These are phyloP conservation scores for Melanogrammus aeglefinus DNA, from an alignment of 2,797 vertebrate species.

Conservation along the genomic window DNA sequence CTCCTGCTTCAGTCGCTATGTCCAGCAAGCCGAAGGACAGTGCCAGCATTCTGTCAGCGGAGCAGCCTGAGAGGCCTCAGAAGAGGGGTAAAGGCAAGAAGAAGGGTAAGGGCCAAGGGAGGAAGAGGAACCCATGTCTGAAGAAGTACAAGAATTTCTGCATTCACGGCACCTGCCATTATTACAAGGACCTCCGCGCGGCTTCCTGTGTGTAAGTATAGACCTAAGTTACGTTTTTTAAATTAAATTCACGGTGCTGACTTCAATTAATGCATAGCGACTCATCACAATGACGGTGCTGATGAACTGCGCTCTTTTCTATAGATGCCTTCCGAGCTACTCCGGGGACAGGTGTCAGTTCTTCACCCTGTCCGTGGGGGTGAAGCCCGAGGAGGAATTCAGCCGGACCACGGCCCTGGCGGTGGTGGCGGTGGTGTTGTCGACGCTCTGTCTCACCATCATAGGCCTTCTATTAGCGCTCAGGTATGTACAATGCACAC, in stretches of 20 bases:
- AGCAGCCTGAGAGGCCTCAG: conserved; percentile 46
- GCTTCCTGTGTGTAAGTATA: conserved; percentile 89
- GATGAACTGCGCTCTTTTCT: background rate
- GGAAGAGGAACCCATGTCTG: conserved; percentile 91
- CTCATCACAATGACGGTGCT: background rate
- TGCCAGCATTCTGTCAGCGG: conserved; percentile 64
- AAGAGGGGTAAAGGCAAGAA: conserved; percentile 66
- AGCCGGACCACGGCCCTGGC: conserved; percentile 90
- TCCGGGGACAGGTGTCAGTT: conserved; percentile 87
- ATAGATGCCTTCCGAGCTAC: conserved; percentile 84
- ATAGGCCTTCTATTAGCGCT: conserved; percentile 89
- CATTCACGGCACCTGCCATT: conserved; percentile 91
- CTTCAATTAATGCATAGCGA: background rate
- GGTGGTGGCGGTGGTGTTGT: conserved; percentile 89
- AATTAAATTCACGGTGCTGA: background rate
- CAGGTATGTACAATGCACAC: conserved; percentile 72
- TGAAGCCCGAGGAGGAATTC: conserved; percentile 71
- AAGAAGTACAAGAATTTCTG: conserved; percentile 92
- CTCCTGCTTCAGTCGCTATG: conserved; percentile 77
- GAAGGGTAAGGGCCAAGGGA: conserved; percentile 86
- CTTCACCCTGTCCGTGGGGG: conserved; percentile 76
- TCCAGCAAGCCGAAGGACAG: conserved; percentile 86
- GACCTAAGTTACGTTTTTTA: background rate
- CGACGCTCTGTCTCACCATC: conserved; percentile 89
- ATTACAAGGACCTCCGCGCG: conserved; percentile 75